Percentiles rank a stretch among this genome's conserved stretches.
These are phyloP conservation scores for Trematocara unimaculatum DNA, from an alignment of 2,113 vertebrate genomes.

Conservation along the genomic window DNA sequence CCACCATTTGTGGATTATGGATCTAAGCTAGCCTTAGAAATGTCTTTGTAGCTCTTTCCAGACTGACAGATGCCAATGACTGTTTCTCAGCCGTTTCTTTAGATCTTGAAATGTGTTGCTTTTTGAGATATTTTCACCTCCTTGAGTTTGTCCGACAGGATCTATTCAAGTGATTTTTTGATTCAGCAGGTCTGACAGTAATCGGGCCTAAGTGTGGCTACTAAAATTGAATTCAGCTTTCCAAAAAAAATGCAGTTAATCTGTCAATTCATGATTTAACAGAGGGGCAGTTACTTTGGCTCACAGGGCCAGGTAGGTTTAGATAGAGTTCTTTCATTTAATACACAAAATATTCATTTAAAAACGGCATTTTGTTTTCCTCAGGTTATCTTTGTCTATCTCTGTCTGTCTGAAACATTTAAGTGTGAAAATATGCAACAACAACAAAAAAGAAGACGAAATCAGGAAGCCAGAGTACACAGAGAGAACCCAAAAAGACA, in stretches of 20 bases:
- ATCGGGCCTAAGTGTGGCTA: background rate
- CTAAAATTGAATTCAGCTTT: background rate
- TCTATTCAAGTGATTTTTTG: background rate
- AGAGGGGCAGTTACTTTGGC: background rate
- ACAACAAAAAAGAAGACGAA: fast-evolving
- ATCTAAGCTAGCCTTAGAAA: background rate
- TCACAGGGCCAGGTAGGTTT: background rate
- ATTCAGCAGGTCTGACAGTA: background rate
- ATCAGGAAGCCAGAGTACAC: background rate
- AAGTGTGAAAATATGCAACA: background rate
- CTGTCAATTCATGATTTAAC: background rate
- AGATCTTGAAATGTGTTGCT: background rate
- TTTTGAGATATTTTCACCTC: background rate
- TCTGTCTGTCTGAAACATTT: background rate
- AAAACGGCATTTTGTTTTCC: background rate
- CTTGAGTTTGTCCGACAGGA: background rate
- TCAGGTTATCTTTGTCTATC: background rate
- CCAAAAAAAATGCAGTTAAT: background rate
- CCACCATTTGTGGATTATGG: background rate
- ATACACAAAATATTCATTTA: background rate
- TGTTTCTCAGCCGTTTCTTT: background rate
- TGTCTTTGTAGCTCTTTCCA: background rate
- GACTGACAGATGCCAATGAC: background rate
- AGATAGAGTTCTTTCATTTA: background rate
- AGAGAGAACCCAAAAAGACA: background rate